Evolutionary conservation across 1,140 invertebrate species (phyloP), one percentile per base, ranked within the genome.

Genomic region (Bactericera cockerelli): DNA sequence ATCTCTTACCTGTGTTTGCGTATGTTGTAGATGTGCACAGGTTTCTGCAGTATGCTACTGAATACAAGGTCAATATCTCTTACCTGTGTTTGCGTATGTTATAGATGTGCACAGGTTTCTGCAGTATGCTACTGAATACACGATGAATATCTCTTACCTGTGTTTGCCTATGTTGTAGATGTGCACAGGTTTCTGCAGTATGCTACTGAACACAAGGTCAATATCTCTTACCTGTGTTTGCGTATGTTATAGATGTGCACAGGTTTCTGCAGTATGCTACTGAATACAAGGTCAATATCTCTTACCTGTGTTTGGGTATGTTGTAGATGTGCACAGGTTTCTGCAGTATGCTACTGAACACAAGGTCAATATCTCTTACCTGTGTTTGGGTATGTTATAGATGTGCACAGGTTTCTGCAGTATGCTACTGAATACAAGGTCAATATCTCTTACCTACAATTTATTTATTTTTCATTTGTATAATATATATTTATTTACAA

Each of bases 71-170:
- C n/a, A n/a, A n/a, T n/a, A n/a, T n/a, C n/a, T n/a, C n/a, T n/a
- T n/a, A 77, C 49, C 91, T 76, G 1, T 82, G 81, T 2, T 81
- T 83, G 66, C 91, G 73, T 66, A 95, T 93, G 61, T 93, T 92
- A 31, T 31, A 31, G 28, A 31, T 31, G 13, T 31, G 28, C 13
- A 31, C 28, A 6, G 28, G 28, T 31, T 31, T 31, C 4, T 31
- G 4, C 4, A 31, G 28, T 31, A 31, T 31, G 13, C 13, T 31
- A 31, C n/a, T 31, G 13, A 31, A 31, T 31, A 31, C 4, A 6
- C 4, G 28, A 13, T n/a, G n/a, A n/a, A n/a, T n/a, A n/a, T n/a
- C n/a, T n/a, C n/a, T n/a, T 76, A 77, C 49, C 91, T 76, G 1
- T 82, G 81, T 2, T 81, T 83, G 66, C 91, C 73, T 66, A 95